Conservation (phyloP, 1,140 invertebrate species). For the Papilio dardanus region DNA sequence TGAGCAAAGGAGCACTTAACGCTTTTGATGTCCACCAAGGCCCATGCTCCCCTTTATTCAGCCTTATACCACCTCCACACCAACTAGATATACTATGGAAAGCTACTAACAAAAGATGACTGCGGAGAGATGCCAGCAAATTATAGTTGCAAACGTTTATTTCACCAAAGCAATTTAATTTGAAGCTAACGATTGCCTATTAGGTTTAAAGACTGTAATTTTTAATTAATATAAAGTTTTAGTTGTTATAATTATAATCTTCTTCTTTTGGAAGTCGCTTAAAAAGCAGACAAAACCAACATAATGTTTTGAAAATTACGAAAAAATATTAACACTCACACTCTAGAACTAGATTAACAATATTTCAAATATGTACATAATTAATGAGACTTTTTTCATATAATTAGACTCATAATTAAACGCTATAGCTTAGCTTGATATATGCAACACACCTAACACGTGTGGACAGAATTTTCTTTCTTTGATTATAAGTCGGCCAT, state of each 20-base stretch:
- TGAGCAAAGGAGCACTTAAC: slow-evolving; percentile 79
- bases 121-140: no score
- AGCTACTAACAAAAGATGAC: background rate
- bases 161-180: no score
- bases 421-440: background rate
- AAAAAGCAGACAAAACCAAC: no score
- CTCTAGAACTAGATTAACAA: no score
- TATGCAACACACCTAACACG: slow-evolving; percentile 44
- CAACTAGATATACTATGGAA: slow-evolving; percentile 30
- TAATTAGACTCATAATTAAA: background rate
- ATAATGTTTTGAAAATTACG: background rate
- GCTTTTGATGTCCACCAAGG: slow-evolving; percentile 76
- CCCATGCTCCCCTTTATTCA: slow-evolving; percentile 58
- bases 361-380: no score
- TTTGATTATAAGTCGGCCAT: slow-evolving; percentile 77
- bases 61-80: slow-evolving; percentile 40
- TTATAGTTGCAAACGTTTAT: no score
- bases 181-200: no score
- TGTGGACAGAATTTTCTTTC: slow-evolving; percentile 69
- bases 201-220: no score
- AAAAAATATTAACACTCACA: no score
- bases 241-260: no score
- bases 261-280: no score
- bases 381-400: background rate
- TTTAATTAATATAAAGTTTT: no score